Evolutionary conservation across 2,888 invertebrate species (phyloP), one percentile per base, ranked within the genome.

Genomic region (Crocallis elinguaria): DNA sequence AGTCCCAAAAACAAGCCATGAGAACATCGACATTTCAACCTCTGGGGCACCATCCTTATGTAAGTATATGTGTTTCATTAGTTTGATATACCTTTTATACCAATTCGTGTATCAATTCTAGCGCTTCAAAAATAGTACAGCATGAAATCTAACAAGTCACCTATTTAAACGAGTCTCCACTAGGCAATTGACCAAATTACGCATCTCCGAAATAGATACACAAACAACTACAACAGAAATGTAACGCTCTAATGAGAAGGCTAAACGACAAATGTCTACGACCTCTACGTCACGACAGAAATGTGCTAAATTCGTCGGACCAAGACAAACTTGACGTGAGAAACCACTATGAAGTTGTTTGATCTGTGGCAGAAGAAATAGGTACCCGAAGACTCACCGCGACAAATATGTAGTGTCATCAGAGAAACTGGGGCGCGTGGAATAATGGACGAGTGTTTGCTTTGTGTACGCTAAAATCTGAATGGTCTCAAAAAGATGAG

Each of bases 191-290:
- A 46, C 53, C 42, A 53, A 43, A 53, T 48, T 53, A 53, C 43
- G 33, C 42, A 19, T 32, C 42, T 32, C 12, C 25, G 27, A 48
- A 53, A 29, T 53, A 37, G 36, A 29, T 37, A 33, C 17, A 41
- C 53, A 55, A 49, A 49, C 56, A 60, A 60, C 50, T 66, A 60
- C 70, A 61, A 75, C 74, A 78, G 69, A 86, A 85, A 78, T 82
- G 82, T 85, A 82, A 86, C 82, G 84, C 79, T 86, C 88, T 88
- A 89, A 88, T 84, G 84, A 81, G 76, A 82, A 79, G 82, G 84
- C 79, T 83, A 86, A 85, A 77, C 74, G 73, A 64, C 77, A 75
- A 77, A 77, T 78, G 85, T 82, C 84, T 83, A 69, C 78, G 84
- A 87, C 84, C 84, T 73, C 73, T 32, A 45, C 73, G 77, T 86